Base-by-base conservation (phyloP, 2,113 vertebrate species). In the Gambusia holbrooki region DNA sequence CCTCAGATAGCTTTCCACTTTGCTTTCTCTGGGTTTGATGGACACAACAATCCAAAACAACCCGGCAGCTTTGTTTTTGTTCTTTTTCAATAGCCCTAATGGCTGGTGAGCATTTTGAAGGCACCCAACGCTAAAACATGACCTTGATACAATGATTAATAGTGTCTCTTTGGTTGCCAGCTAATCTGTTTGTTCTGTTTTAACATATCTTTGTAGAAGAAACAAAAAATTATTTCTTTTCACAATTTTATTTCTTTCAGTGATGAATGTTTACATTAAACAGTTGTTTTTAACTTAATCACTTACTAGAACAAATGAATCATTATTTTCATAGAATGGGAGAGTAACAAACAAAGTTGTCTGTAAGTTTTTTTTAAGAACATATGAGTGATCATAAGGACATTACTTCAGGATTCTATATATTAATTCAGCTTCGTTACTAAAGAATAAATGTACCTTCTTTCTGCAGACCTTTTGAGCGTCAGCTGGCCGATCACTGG, bases 401-500 rank as follows among this genome's bases (percentile, higher is more conserved):
- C 15, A 15, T 48, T 48, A 15, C 30, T 29, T 62, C 27, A 29
- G 28, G 13, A 13, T 10, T 30, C 5, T 62, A 15, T 62, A 28
- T n/a, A 61, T 61, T 61, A 27, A 13, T 27, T 61, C 27, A 61
- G 40, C 45, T 37, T 66, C 54, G 62, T 66, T 17, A 19, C 45
- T 60, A 37, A 60, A 10, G 6, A 15, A 2, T 40, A 29, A 62
- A 11, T 28, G 28, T 65, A 1, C n/a, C 73, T 14, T 83, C 60
- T 37, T 6, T 77, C 40, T 67, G n/a, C 88, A 99, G 97, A 71
- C 97, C 97, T 6, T 99, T 99, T 64, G 87, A 84, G 40, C 84
- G 92, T 10, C 92, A 88, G 0, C 76, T 93, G 33, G 96, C 94
- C 3, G 95, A 99, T 81, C 93, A 94, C 89, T 99, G 98, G 98